Percentiles rank a stretch among this genome's conserved stretches.
These are phyloP conservation scores for Drosophila rufa DNA, from an alignment of 1,140 invertebrate species.

Conservation along the genomic window DNA sequence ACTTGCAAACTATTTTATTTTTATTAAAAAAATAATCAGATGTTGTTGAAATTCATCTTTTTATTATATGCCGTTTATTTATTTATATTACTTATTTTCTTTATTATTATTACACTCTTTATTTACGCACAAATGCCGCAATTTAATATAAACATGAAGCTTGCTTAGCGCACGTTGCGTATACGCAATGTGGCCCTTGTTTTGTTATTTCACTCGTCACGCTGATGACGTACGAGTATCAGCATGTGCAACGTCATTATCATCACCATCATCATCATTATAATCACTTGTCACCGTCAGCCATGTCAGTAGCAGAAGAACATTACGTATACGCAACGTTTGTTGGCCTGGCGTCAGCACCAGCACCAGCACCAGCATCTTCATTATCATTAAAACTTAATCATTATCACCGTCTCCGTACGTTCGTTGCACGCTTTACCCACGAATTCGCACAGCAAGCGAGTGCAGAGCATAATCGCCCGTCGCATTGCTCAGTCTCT, in stretches of 20 bases:
- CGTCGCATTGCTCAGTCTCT: slow-evolving; percentile 36
- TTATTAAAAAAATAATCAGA: neutral
- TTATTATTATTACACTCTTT: slow-evolving; percentile 1
- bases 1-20: too few relatives aligned
- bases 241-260: slow-evolving; percentile 27
- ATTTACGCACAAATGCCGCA: slow-evolving; percentile 6
- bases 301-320: slow-evolving; percentile 27
- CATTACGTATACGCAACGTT: slow-evolving; percentile 70
- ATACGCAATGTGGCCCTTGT: slow-evolving; percentile 46
- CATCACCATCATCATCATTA: slow-evolving; percentile 7
- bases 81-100: neutral
- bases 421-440: slow-evolving; percentile 40
- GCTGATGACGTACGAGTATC: slow-evolving; percentile 19
- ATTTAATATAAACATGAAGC: slow-evolving; percentile 18
- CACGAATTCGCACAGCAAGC: slow-evolving; percentile 52
- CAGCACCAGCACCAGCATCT: slow-evolving; percentile 22
- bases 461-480: slow-evolving; percentile 24
- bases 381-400: slow-evolving; percentile 20
- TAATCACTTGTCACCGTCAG: slow-evolving; percentile 29
- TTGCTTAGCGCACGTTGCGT: slow-evolving; percentile 40
- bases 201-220: slow-evolving; percentile 25
- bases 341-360: slow-evolving; percentile 1
- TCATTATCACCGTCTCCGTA: slow-evolving; percentile 10
- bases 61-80: slow-evolving; percentile 6
- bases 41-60: slow-evolving; percentile 5